phyloP scores from a whole-genome alignment of 2,113 vertebrate species.

The Gallinago jamesoni region DNA sequence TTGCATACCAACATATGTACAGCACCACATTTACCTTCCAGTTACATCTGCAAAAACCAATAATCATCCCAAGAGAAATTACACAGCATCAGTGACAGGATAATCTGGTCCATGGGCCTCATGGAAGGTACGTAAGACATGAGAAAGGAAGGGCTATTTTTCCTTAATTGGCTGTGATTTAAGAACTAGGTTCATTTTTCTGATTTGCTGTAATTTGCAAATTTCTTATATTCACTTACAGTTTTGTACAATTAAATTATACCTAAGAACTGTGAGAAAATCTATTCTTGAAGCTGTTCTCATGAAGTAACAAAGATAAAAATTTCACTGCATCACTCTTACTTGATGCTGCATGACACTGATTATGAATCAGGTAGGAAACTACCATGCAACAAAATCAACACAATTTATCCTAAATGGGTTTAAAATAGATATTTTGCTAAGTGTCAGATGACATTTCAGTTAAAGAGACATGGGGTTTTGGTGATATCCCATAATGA shows the following conservation, averaged over 20 bases:
- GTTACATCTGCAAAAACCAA: not conserved
- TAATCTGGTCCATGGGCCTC: not conserved
- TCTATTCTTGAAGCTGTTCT: not conserved
- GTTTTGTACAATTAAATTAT: not conserved
- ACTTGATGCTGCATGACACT: not conserved
- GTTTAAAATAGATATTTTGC: not conserved
- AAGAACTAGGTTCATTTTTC: not conserved
- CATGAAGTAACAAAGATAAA: not conserved
- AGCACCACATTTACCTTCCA: not conserved
- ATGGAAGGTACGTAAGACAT: not conserved
- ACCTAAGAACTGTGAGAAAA: not conserved
- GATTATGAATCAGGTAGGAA: not conserved
- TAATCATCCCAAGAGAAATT: not conserved
- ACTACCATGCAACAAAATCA: not conserved
- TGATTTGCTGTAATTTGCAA: not conserved
- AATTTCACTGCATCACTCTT: not conserved
- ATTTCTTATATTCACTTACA: not conserved
- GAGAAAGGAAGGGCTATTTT: not conserved
- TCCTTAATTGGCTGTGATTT: not conserved
- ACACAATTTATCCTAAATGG: not conserved
- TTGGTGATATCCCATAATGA: not conserved
- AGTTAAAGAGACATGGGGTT: not conserved
- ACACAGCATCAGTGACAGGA: not conserved
- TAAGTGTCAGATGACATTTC: not conserved
- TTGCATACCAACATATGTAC: not conserved